Evolutionary conservation across 2,888 invertebrate species (phyloP).

Genomic region (Gymnocheta viridis): DNA sequence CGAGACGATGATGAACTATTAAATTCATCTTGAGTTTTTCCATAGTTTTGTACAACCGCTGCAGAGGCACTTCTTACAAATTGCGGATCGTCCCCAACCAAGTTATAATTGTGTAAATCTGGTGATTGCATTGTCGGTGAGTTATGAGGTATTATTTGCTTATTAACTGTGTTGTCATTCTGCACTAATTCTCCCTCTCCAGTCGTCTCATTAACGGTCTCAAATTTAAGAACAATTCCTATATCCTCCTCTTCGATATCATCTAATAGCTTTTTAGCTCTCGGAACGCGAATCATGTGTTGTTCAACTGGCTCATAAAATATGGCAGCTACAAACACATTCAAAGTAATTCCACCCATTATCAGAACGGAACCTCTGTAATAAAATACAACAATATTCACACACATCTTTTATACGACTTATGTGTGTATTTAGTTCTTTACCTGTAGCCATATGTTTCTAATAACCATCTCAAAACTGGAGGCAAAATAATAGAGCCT

Average conservation of each 20-base stretch:
- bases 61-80: slow-evolving; percentile 89
- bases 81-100: slow-evolving; percentile 76
- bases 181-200: slow-evolving; percentile 36
- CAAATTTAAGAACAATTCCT: slow-evolving; percentile 81
- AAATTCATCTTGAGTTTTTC: slow-evolving; percentile 81
- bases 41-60: slow-evolving; percentile 85
- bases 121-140: slow-evolving; percentile 73
- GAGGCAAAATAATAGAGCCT: slow-evolving; percentile 92
- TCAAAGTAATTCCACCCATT: slow-evolving; percentile 91
- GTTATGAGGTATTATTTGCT: slow-evolving; percentile 73
- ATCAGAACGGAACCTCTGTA: slow-evolving; percentile 90
- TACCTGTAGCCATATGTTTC: slow-evolving; percentile 88
- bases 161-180: slow-evolving; percentile 66
- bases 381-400: slow-evolving; percentile 36
- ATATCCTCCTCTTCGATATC: slow-evolving; percentile 81
- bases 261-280: slow-evolving; percentile 76
- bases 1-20: slow-evolving; percentile 79
- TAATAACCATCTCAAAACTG: slow-evolving; percentile 87
- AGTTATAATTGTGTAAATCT: slow-evolving; percentile 75
- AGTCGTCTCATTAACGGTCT: slow-evolving; percentile 76
- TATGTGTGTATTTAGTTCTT: slow-evolving; percentile 74
- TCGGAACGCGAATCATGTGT: slow-evolving; percentile 87
- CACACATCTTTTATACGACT: background rate
- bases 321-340: slow-evolving; percentile 92
- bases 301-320: slow-evolving; percentile 92